A percentile compares a stretch with the other conserved stretches of the same genome.
Evolutionary conservation across 35 echinoderm and acorn worm genomes (phyloP).

Genomic region (Lytechinus variegatus): DNA sequence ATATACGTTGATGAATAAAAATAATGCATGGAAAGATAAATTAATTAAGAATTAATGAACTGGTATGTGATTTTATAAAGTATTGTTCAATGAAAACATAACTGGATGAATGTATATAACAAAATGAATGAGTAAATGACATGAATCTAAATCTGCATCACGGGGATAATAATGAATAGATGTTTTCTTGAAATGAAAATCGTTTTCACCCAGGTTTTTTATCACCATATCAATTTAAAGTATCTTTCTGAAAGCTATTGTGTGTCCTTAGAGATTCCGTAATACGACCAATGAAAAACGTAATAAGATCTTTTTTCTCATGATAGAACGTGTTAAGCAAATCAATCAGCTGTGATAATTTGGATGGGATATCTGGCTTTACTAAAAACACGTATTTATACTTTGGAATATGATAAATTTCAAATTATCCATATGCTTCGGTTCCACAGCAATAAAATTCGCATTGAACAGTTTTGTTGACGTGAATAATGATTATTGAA

Average conservation of each 20-base stretch:
- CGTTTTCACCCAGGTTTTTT: too few relatives aligned
- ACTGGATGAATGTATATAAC: too few relatives aligned
- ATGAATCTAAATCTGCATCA: too few relatives aligned
- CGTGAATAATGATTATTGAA: not conserved
- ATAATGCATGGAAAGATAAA: too few relatives aligned
- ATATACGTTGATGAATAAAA: too few relatives aligned
- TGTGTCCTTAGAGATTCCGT: not conserved
- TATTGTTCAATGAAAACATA: too few relatives aligned
- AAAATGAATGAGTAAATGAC: too few relatives aligned
- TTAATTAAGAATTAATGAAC: too few relatives aligned
- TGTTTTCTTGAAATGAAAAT: too few relatives aligned
- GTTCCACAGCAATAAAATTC: not conserved
- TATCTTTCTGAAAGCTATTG: not conserved
- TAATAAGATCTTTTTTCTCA: not conserved
- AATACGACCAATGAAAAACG: not conserved
- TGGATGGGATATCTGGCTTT: not conserved
- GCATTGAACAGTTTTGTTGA: not conserved
- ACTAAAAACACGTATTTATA: not conserved
- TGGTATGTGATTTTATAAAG: too few relatives aligned
- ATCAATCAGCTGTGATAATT: not conserved
- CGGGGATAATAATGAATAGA: too few relatives aligned
- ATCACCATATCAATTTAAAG: too few relatives aligned
- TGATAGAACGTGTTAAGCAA: not conserved
- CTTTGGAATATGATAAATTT: not conserved
- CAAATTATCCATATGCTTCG: not conserved